Base-by-base conservation (phyloP, 2,113 vertebrate genomes). In the Rhabdornis inornatus region DNA sequence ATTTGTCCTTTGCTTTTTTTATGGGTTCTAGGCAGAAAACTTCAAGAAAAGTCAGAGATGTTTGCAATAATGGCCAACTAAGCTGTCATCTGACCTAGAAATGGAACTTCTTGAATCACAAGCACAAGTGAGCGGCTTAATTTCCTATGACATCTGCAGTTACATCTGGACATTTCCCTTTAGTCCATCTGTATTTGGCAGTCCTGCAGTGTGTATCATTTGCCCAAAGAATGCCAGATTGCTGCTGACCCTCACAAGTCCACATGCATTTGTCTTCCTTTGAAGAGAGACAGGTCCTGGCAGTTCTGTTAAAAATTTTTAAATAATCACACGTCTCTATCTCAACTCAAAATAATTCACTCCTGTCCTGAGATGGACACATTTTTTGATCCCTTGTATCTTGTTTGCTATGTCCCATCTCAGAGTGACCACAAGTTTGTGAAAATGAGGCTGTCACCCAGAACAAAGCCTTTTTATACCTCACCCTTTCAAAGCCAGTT, bases 31-130 rank as follows among this genome's bases (percentile, higher is more conserved):
- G 49, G 47, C 66, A 91, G 42, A 77, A 94, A 88, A 74, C 78
- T 93, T 93, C 85, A 90, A 90, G 66, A 57, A 66, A 74, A 83
- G 68, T 83, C 79, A 83, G 83, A 71, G 55, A 42, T 83, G 13
- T 92, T 96, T 92, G 75, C 68, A 86, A 44, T 52, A 88, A 83
- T 75, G 90, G 76, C 56, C 69, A 92, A 44, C 64, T 83, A 59
- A 95, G 57, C 75, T 86, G 56, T 83, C 40, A 6, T 83, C 88
- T 95, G 91, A 94, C 85, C 84, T 92, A 94, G 88, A 92, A 96
- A 94, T 55, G 53, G 82, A 90, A 75, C 68, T 89, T 81, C 68
- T 83, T 86, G 64, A 93, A 83, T 90, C 59, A 66, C 60, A 70
- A 83, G 76, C 70, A 56, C 75, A 57, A 95, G 47, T 40, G 79